Evolutionary conservation across 2,888 invertebrate genomes (phyloP).

Genomic region (Notocelia uddmanniana): DNA sequence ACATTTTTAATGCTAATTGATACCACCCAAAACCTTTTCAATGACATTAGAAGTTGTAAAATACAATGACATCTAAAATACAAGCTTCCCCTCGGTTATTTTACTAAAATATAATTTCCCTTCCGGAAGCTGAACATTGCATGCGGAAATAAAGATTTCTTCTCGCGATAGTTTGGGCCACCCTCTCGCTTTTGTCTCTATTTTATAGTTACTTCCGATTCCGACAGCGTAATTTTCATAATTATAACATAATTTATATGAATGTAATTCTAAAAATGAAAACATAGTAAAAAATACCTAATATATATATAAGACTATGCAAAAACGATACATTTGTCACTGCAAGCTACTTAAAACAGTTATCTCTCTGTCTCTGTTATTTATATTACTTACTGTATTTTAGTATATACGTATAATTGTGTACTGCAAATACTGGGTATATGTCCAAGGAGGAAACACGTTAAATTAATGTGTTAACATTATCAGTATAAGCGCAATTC

Average conservation of each 20-base stretch:
- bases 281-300: no score
- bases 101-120: slow-evolving; percentile 44
- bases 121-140: slow-evolving; percentile 57
- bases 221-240: slow-evolving; percentile 66
- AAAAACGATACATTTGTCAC: no score
- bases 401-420: no score
- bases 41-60: not conserved
- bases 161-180: slow-evolving; percentile 57
- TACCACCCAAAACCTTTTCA: no score
- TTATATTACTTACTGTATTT: no score
- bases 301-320: no score
- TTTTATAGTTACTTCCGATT: slow-evolving; percentile 47
- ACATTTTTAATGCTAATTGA: no score
- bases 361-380: no score
- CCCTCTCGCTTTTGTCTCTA: slow-evolving; percentile 48
- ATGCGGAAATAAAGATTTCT: slow-evolving; percentile 58
- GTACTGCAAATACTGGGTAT: not conserved
- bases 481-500: slow-evolving; percentile 11
- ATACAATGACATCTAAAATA: slow-evolving; percentile 5
- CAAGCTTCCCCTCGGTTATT: slow-evolving; percentile 15
- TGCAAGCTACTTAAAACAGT: not conserved
- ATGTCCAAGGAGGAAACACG: slow-evolving; percentile 8
- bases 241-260: slow-evolving; percentile 56
- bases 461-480: not conserved
- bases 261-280: not conserved